A percentile compares a stretch with the other conserved stretches of the same genome.
Evolutionary conservation across 2,888 invertebrate genomes (phyloP).

Genomic region (Candidula unifasciata): DNA sequence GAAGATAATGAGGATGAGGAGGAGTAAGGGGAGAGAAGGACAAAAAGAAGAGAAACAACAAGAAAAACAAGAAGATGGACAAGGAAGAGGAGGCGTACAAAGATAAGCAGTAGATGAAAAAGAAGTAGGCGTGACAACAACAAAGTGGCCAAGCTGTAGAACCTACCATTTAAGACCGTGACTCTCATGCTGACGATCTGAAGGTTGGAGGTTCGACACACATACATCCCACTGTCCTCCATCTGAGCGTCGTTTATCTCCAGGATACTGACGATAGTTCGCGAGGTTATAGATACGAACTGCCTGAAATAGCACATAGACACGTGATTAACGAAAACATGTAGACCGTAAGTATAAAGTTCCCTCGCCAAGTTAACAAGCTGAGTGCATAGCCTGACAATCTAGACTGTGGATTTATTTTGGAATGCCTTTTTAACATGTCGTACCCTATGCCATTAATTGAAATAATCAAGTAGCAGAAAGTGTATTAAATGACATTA

Average conservation of each 20-base stretch:
- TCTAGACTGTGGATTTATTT: too few species aligned
- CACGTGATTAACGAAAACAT: too few species aligned
- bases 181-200: slow-evolving; percentile 61
- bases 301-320: background rate
- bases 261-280: slow-evolving; percentile 62
- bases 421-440: too few species aligned
- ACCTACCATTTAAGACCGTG: slow-evolving; percentile 60
- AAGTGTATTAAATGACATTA: too few species aligned
- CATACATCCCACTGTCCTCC: slow-evolving; percentile 61
- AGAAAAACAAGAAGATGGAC: background rate
- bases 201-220: slow-evolving; percentile 63
- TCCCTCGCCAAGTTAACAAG: too few species aligned
- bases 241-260: slow-evolving; percentile 59
- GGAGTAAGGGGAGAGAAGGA: background rate
- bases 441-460: too few species aligned
- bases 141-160: background rate
- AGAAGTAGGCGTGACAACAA: background rate
- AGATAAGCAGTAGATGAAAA: background rate
- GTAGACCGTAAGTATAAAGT: background rate
- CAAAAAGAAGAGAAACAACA: background rate
- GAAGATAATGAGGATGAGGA: background rate
- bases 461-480: too few species aligned
- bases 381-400: too few species aligned
- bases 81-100: background rate
- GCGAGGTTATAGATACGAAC: slow-evolving; percentile 47